Evolutionary conservation across 2,113 vertebrate species (phyloP).

Genomic region (Varanus komodoensis): DNA sequence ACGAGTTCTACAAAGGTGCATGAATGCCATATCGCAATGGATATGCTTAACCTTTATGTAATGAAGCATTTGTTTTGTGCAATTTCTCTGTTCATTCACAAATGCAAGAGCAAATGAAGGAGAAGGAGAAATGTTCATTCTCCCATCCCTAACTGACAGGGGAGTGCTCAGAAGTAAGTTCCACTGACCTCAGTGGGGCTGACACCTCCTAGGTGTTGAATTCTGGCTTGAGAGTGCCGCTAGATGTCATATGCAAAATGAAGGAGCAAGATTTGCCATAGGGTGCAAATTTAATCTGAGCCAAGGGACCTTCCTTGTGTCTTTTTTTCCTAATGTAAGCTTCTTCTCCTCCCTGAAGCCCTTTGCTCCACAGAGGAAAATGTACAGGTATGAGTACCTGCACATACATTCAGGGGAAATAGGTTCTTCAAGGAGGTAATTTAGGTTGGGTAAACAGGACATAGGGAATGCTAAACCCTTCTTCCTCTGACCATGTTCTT

Average conservation of each 20-base stretch:
- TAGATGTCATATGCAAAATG: background rate
- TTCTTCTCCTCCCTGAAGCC: background rate
- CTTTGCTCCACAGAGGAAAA: background rate
- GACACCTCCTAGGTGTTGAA: background rate
- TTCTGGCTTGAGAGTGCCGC: background rate
- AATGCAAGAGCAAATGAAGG: background rate
- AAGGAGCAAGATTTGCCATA: background rate
- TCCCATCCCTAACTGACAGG: too few species aligned
- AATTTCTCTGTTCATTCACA: background rate
- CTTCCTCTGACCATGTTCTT: too few species aligned
- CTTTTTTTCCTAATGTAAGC: background rate
- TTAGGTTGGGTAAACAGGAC: background rate
- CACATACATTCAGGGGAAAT: background rate
- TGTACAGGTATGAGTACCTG: background rate
- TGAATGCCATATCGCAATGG: too few species aligned
- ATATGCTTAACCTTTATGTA: too few species aligned
- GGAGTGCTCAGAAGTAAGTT: too few species aligned
- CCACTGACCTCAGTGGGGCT: too few species aligned
- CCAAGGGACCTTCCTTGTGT: background rate
- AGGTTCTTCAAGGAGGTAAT: background rate
- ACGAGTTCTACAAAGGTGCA: too few species aligned
- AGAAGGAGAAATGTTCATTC: too few species aligned
- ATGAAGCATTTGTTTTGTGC: too few species aligned
- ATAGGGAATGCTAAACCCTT: too few species aligned
- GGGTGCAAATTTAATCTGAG: background rate